These are phyloP conservation scores for Anolis apletophallus DNA, from an alignment of 2,797 vertebrate genomes.

Conservation along the genomic window DNA sequence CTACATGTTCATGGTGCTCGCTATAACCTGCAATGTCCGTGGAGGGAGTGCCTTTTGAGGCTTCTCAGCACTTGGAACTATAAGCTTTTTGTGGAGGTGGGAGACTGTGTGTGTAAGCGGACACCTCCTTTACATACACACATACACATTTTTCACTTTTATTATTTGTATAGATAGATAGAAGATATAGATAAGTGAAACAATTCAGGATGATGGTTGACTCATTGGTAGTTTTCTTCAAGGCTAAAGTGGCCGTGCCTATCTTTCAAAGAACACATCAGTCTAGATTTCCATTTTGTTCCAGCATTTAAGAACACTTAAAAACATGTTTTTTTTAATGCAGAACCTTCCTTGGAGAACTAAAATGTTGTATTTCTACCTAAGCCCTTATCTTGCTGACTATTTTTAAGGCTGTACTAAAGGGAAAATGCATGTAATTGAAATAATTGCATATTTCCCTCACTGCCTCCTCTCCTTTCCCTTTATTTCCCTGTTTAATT, in stretches of 20 bases:
- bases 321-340: background rate
- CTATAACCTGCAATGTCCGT: too few relatives aligned
- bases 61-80: too few relatives aligned
- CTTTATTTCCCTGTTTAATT: background rate
- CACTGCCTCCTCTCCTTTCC: background rate
- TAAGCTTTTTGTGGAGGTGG: too few relatives aligned
- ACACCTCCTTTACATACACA: too few relatives aligned
- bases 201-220: background rate
- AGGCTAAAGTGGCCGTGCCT: background rate
- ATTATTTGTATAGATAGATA: too few relatives aligned
- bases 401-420: background rate
- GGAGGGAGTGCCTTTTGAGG: too few relatives aligned
- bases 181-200: background rate
- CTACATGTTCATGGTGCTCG: too few relatives aligned
- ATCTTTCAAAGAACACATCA: background rate
- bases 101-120: too few relatives aligned
- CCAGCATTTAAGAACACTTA: background rate
- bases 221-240: background rate
- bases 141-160: too few relatives aligned
- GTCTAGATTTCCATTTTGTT: background rate
- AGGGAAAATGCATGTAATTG: background rate
- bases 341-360: background rate
- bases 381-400: background rate
- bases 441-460: background rate
- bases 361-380: background rate